Evolutionary conservation across 2,888 invertebrate species (phyloP).

Genomic region (Oligia strigilis): DNA sequence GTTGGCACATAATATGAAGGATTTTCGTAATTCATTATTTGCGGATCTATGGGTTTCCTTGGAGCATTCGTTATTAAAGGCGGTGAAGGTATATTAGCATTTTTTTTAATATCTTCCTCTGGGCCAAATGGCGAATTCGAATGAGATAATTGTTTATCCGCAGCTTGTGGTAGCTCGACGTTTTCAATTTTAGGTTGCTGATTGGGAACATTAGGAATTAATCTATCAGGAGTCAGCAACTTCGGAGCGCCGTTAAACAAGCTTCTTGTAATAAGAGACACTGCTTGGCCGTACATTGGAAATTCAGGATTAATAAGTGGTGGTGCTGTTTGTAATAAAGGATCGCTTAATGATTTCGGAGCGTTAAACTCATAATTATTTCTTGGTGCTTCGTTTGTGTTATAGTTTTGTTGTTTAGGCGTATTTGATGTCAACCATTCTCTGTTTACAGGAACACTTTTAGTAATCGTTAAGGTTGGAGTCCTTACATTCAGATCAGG

Average conservation of each 20-base stretch:
- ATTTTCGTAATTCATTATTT: neutral
- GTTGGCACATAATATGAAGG: neutral
- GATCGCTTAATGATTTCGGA: constrained; percentile 11
- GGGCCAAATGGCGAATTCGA: neutral
- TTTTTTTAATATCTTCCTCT: neutral
- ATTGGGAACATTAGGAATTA: neutral
- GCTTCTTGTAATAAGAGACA: constrained; percentile 7
- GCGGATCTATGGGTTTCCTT: neutral
- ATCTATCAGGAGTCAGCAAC: neutral
- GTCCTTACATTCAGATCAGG: neutral
- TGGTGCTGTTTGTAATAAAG: constrained; percentile 1
- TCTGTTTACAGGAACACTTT: constrained; percentile 18
- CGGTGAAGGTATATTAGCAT: neutral
- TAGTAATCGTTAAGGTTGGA: neutral
- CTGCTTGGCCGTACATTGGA: neutral
- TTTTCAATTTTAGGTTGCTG: constrained; percentile 2
- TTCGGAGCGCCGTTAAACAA: neutral
- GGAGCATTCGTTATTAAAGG: constrained; percentile 1
- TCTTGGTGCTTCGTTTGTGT: constrained; percentile 1
- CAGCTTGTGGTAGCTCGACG: neutral
- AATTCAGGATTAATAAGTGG: neutral
- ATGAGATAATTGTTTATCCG: neutral
- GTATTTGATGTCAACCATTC: constrained; percentile 7
- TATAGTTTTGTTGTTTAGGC: constrained; percentile 2
- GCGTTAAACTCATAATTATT: constrained; percentile 1